Percentiles rank a stretch among this genome's conserved stretches.
These are phyloP conservation scores for Drosophila pseudotakahashii DNA, from an alignment of 2,888 invertebrate genomes.

Conservation along the genomic window DNA sequence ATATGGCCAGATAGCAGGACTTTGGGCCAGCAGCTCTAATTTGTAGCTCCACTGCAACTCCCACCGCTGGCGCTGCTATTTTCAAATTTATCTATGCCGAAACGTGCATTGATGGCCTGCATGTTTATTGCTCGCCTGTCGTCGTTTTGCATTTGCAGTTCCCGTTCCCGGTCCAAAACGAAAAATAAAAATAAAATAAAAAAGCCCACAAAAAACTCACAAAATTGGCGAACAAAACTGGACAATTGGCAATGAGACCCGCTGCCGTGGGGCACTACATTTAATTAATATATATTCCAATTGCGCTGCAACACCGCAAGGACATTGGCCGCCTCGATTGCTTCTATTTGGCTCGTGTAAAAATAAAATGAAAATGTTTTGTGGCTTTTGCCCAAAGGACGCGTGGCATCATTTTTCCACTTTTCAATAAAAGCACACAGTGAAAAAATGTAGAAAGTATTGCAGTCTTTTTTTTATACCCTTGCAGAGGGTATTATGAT, in stretches of 20 bases:
- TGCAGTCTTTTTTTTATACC: not conserved
- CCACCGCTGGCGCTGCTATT: conserved; percentile 53
- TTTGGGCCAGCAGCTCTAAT: conserved; percentile 66
- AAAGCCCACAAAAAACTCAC: conserved; percentile 11
- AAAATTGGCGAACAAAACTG: conserved; percentile 42
- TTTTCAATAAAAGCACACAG: conserved; percentile 28
- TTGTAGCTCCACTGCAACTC: conserved; percentile 63
- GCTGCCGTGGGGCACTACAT: conserved; percentile 53
- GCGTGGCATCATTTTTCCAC: conserved; percentile 64
- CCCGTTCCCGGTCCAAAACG: not conserved
- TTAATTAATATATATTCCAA: conserved; percentile 72
- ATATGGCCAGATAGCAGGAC: conserved; percentile 1
- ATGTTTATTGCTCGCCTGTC: conserved; percentile 69
- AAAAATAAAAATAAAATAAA: not conserved
- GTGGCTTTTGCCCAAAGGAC: conserved; percentile 72
- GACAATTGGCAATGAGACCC: conserved; percentile 39
- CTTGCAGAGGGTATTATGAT: too few species aligned
- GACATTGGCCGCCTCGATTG: conserved; percentile 36
- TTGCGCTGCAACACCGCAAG: conserved; percentile 57
- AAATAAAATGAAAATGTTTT: conserved; percentile 75
- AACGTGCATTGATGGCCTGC: conserved; percentile 72
- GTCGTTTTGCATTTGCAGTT: conserved; percentile 51
- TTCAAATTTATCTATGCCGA: conserved; percentile 75
- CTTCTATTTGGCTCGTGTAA: conserved; percentile 50
- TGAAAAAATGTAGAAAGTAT: conserved; percentile 12